These are phyloP conservation scores for Cylindroiulus punctatus DNA, from an alignment of 2,888 invertebrate genomes.

Conservation along the genomic window DNA sequence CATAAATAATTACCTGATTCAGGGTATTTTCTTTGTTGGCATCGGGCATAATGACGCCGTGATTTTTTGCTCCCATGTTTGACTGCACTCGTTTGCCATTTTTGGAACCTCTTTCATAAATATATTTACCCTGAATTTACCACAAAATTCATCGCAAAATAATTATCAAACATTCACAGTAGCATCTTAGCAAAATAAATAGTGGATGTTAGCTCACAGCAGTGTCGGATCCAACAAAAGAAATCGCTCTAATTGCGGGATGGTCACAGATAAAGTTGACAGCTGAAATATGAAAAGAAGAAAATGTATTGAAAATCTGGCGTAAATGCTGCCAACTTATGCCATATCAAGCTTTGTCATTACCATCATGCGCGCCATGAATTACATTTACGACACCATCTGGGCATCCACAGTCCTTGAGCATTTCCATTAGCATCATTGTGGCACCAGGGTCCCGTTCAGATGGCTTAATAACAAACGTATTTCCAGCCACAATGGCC, in stretches of 20 bases:
- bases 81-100: constrained; percentile 96
- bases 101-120: constrained; percentile 89
- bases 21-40: constrained; percentile 96
- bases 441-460: constrained; percentile 98
- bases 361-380: constrained; percentile 87
- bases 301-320: not conserved
- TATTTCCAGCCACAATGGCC: constrained; percentile 86
- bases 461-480: constrained; percentile 93
- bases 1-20: constrained; percentile 74
- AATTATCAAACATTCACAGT: constrained; percentile 14
- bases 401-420: constrained; percentile 94
- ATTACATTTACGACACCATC: constrained; percentile 95
- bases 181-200: not conserved
- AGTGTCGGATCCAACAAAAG: constrained; percentile 96
- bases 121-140: constrained; percentile 80
- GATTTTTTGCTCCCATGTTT: constrained; percentile 99
- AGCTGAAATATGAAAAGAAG: constrained; percentile 66
- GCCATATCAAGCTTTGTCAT: not conserved
- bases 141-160: not conserved
- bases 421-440: constrained; percentile 91
- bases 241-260: constrained; percentile 94
- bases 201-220: constrained; percentile 73
- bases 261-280: constrained; percentile 98
- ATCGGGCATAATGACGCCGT: constrained; percentile 95
- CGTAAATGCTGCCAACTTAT: too few species aligned